A percentile compares a stretch with the other conserved stretches of the same genome.
Evolutionary conservation across 2,113 vertebrate genomes (phyloP).

Genomic region (Amphiprion percula): DNA sequence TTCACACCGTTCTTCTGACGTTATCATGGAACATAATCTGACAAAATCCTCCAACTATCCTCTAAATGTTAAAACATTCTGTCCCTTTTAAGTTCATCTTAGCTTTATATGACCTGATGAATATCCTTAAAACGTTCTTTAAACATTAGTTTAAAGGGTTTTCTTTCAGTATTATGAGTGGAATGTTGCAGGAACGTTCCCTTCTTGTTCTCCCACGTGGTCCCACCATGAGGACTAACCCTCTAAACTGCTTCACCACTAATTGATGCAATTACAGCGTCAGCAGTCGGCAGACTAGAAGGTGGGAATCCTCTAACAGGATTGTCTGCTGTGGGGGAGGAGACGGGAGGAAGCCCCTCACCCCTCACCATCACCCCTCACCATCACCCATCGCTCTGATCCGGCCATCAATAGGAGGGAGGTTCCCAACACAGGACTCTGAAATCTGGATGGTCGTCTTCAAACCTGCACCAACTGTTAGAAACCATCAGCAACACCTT

Average conservation of each 20-base stretch:
- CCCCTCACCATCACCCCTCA: neutral
- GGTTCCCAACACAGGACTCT: neutral
- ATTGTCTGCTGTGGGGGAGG: conserved; percentile 32
- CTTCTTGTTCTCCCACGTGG: neutral
- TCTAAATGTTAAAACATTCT: too few species aligned
- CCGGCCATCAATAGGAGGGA: conserved; percentile 3
- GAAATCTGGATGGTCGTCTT: neutral
- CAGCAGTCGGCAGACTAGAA: conserved; percentile 68
- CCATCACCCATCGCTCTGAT: conserved; percentile 30
- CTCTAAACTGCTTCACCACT: conserved; percentile 58
- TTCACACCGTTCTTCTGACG: too few species aligned
- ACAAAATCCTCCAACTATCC: too few species aligned
- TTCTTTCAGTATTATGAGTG: too few species aligned
- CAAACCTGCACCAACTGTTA: neutral
- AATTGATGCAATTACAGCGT: conserved; percentile 77
- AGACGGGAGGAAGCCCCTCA: neutral
- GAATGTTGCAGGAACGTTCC: too few species aligned
- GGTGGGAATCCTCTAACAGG: conserved; percentile 69
- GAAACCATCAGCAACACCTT: too few species aligned
- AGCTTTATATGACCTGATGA: too few species aligned
- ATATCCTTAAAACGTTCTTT: too few species aligned
- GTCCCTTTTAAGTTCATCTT: too few species aligned
- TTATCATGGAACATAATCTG: too few species aligned
- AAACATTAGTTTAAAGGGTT: too few species aligned
- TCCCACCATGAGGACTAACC: conserved; percentile 25